Evolutionary conservation across 2,888 invertebrate species (phyloP), one percentile per base, ranked within the genome.

Genomic region (Neoascia interrupta): DNA sequence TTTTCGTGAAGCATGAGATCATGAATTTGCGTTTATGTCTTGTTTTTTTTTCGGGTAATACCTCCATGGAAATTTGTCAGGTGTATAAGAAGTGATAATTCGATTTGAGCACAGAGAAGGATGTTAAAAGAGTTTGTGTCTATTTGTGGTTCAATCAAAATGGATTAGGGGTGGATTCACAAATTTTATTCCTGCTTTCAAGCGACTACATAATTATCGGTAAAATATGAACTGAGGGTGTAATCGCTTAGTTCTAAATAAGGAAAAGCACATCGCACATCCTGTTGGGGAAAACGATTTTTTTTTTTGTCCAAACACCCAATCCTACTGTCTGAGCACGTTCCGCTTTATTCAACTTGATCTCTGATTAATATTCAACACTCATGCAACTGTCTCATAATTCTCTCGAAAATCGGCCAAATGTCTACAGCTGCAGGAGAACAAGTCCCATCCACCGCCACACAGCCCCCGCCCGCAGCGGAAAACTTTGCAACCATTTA

Each of bases 371-470:
- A 80, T 56, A 82, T 81, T 81, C 82, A 49, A 49, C 63, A 60
- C 82, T 79, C 84, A 83, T 84, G 84, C 82, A 81, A 82, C 75
- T 68, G 81, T 82, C 82, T 83, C 83, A 84, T 84, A 84, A 84
- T 82, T 84, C 83, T 83, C 81, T 36, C 56, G 70, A 81, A 81
- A 70, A 58, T 37, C 6, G 26, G 11, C 47, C 49, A 58, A 69
- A 56, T 36, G 56, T 69, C 69, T 58, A 70, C 49, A 63, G 23
- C 31, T 58, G 16, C 18, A 43, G 51, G 54, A 47, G 47, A 21
- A 49, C 56, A 64, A 63, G 36, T 53, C 19, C 31, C 53, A 64
- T 64, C 26, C 49, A n/a, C 23, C 56, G 53, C 18, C n/a, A n/a
- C n/a, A n/a, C n/a, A n/a, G n/a, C n/a, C n/a, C n/a, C n/a, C n/a